A percentile compares a stretch with the other conserved stretches of the same genome.
These are phyloP conservation scores for Trialeurodes vaporariorum DNA, from an alignment of 1,140 invertebrate genomes.

Conservation along the genomic window DNA sequence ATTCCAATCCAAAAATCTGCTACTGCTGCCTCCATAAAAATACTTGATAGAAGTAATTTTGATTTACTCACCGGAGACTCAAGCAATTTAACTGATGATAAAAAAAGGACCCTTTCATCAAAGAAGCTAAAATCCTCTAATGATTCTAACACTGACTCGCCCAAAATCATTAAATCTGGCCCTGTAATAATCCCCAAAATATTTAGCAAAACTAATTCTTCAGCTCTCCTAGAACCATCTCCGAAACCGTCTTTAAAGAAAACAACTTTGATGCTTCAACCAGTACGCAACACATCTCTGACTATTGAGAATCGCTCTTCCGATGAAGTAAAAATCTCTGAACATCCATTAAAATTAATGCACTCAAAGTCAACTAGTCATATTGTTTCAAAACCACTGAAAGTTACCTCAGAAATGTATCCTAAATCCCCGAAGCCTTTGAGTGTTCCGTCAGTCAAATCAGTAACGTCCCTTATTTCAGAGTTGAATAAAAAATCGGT, in stretches of 20 bases:
- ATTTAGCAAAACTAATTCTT: too few species aligned
- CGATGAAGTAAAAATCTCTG: background rate
- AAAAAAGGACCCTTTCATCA: background rate
- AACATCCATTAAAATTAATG: background rate
- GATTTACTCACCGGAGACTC: background rate
- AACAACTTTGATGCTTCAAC: background rate
- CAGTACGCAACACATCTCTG: background rate
- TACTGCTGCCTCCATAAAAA: too few species aligned
- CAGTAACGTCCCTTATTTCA: background rate
- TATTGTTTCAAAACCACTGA: background rate
- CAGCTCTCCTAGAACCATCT: too few species aligned
- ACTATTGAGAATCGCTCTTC: background rate
- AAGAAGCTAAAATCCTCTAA: too few species aligned
- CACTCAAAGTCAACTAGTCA: background rate
- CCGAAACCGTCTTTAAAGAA: background rate
- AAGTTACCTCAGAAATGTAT: background rate
- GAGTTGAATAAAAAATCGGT: background rate
- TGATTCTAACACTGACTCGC: too few species aligned
- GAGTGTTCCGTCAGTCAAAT: background rate
- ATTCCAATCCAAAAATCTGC: too few species aligned
- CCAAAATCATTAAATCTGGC: too few species aligned
- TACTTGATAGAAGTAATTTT: background rate
- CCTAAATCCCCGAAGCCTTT: background rate
- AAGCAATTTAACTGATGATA: background rate
- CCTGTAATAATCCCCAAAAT: too few species aligned